Percentiles rank a stretch among this genome's conserved stretches.
phyloP scores from a whole-genome alignment of 2,113 vertebrate genomes.

The Columba janthina region DNA sequence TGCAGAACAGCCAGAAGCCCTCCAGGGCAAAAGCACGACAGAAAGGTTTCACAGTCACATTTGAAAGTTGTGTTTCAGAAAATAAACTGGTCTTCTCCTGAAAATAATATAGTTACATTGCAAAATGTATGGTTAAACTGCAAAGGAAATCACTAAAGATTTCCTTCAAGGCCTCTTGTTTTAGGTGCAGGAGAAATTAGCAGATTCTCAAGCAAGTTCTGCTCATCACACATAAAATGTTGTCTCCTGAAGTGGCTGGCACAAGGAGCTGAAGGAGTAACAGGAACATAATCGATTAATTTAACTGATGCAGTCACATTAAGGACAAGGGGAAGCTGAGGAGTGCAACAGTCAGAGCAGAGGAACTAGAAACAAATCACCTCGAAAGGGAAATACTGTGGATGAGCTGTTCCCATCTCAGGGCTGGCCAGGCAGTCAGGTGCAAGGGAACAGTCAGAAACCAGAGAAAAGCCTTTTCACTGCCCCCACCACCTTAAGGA shows the following conservation, averaged over 20 bases:
- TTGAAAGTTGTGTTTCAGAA: not conserved
- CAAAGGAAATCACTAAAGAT: not conserved
- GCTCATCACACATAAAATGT: not conserved
- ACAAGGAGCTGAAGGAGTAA: not conserved
- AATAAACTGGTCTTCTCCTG: not conserved
- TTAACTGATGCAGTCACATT: not conserved
- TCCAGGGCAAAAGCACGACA: not conserved
- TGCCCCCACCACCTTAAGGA: not conserved
- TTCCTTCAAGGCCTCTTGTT: not conserved
- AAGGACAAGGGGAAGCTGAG: not conserved
- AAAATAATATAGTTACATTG: not conserved
- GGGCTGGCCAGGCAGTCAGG: not conserved
- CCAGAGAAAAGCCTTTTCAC: not conserved
- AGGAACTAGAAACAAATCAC: not conserved
- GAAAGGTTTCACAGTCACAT: not conserved
- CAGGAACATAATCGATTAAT: rapidly evolving
- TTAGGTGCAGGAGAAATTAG: not conserved
- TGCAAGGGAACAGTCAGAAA: not conserved
- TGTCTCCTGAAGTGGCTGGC: not conserved
- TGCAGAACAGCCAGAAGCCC: not conserved
- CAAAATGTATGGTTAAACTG: not conserved
- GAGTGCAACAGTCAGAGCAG: too few relatives aligned
- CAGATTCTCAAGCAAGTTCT: not conserved
- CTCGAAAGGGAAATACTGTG: not conserved
- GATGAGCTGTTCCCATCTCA: not conserved